Conservation (phyloP, 2,113 vertebrate species). For the Poeciliopsis occidentalis region DNA sequence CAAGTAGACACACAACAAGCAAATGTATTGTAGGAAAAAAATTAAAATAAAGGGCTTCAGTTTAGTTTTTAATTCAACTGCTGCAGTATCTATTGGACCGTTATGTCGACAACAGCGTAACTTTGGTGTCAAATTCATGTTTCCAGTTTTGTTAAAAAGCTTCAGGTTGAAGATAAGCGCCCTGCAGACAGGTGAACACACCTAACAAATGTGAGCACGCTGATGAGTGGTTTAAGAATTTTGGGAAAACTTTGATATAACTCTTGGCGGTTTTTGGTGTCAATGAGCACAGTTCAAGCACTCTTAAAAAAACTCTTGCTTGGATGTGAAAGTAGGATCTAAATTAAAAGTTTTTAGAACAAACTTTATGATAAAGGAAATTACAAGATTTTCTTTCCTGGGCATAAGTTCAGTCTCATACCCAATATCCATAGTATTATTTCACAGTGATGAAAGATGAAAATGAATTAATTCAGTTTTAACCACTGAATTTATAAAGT, state of each 20-base stretch:
- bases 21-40: constrained; percentile 16
- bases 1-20: constrained; percentile 17
- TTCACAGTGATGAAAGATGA: not conserved
- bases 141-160: not conserved
- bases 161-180: not conserved
- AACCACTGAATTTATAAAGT: not conserved
- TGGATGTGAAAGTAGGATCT: too few species aligned
- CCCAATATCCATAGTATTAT: too few species aligned
- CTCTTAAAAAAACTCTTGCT: not conserved
- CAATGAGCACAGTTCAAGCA: not conserved
- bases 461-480: not conserved
- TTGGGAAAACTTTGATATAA: not conserved
- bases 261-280: not conserved
- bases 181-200: not conserved
- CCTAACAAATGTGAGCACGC: not conserved
- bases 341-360: too few species aligned
- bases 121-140: not conserved
- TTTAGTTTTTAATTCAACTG: not conserved
- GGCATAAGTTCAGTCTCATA: too few species aligned
- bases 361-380: too few species aligned
- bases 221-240: not conserved
- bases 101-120: not conserved
- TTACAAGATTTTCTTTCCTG: too few species aligned
- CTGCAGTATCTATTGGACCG: not conserved
- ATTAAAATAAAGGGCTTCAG: constrained; percentile 14